These are phyloP conservation scores for Dorcus parallelipipedus DNA, from an alignment of 2,888 invertebrate genomes.

Conservation along the genomic window DNA sequence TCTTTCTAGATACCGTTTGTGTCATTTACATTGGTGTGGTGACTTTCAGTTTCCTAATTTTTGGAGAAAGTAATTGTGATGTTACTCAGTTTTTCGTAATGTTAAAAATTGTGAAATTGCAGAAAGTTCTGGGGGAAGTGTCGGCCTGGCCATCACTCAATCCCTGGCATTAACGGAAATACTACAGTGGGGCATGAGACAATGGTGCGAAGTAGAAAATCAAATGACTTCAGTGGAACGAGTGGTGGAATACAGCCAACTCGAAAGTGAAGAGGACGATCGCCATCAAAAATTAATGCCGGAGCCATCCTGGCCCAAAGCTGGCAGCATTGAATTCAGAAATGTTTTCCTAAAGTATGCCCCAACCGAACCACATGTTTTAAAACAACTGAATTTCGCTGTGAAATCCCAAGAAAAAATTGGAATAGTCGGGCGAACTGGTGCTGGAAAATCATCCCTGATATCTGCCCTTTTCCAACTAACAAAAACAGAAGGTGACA, in stretches of 20 bases:
- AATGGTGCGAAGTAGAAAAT: conserved; percentile 55
- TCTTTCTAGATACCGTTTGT: conserved; percentile 69
- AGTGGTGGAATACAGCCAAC: conserved; percentile 72
- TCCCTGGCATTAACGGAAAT: conserved; percentile 49
- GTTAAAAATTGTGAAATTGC: conserved; percentile 42
- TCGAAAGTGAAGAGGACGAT: conserved; percentile 56
- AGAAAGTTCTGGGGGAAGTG: conserved; percentile 44
- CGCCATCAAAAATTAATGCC: conserved; percentile 19
- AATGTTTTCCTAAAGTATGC: conserved; percentile 70
- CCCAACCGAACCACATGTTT: conserved; percentile 65
- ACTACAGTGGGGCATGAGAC: conserved; percentile 83
- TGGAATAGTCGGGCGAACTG: conserved; percentile 78
- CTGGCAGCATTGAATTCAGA: conserved; percentile 65
- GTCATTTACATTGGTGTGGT: conserved; percentile 63
- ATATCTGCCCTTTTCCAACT: conserved; percentile 78
- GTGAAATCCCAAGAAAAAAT: conserved; percentile 68
- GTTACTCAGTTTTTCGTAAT: conserved; percentile 7
- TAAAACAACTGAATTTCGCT: conserved; percentile 65
- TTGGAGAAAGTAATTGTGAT: background rate
- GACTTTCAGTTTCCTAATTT: conserved; percentile 61
- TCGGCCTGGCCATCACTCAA: conserved; percentile 47
- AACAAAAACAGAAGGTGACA: conserved; percentile 70
- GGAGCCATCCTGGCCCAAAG: conserved; percentile 60
- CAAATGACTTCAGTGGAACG: conserved; percentile 91
- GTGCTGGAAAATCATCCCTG: conserved; percentile 77